A percentile compares a stretch with the other conserved stretches of the same genome.
phyloP scores from a whole-genome alignment of 1,140 invertebrate genomes.

The Drosophila repleta region DNA sequence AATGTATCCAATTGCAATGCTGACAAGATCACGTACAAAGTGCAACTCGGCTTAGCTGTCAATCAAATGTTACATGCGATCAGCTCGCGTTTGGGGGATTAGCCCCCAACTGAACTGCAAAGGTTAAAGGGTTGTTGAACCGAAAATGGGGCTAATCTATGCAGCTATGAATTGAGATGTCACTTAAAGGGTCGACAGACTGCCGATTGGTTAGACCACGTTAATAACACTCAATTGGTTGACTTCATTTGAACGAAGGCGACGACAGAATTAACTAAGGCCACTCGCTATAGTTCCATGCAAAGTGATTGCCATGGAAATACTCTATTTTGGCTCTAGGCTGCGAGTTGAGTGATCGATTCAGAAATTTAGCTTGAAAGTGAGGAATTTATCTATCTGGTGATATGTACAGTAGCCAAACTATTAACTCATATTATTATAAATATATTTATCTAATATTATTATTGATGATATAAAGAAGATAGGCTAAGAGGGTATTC shows the following conservation, averaged over 20 bases:
- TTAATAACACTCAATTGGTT: background rate
- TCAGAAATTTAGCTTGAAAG: too few relatives aligned
- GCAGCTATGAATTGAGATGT: conserved; percentile 19
- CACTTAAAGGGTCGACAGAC: conserved; percentile 15
- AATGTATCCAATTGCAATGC: conserved; percentile 73
- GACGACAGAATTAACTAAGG: background rate
- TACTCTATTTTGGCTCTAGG: background rate
- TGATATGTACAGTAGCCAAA: too few relatives aligned
- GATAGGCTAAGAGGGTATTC: too few relatives aligned
- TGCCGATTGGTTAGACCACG: background rate
- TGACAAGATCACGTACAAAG: conserved; percentile 77
- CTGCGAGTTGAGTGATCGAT: too few relatives aligned
- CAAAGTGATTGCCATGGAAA: background rate
- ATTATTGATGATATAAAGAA: too few relatives aligned
- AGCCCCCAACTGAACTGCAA: background rate
- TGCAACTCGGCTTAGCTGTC: conserved; percentile 69
- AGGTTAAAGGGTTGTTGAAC: conserved; percentile 51
- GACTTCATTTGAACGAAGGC: background rate
- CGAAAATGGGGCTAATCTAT: conserved; percentile 35
- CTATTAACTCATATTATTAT: too few relatives aligned
- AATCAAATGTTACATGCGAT: conserved; percentile 57
- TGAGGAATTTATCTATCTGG: too few relatives aligned
- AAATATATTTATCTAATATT: too few relatives aligned
- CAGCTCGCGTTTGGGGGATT: background rate
- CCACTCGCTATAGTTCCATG: too few relatives aligned